These are phyloP conservation scores for Heliconius ethilla DNA, from an alignment of 2,888 invertebrate genomes.

Conservation along the genomic window DNA sequence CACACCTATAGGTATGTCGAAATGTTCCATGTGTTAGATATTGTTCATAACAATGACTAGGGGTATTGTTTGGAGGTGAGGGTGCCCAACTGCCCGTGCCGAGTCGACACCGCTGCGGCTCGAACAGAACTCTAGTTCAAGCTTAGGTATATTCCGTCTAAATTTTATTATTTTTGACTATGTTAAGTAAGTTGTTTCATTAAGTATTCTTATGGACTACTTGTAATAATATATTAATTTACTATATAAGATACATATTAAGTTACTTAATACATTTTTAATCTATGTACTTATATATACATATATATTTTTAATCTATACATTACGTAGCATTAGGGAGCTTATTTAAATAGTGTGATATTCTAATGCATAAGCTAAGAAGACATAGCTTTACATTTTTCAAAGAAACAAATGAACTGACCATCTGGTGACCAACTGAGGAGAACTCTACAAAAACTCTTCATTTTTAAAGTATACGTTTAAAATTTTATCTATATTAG, in stretches of 20 bases:
- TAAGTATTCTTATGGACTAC: background rate
- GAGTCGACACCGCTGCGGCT: slow-evolving; percentile 29
- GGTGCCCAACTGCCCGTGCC: slow-evolving; percentile 28
- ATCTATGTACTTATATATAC: background rate
- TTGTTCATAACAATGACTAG: slow-evolving; percentile 62
- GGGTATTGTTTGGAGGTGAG: slow-evolving; percentile 45
- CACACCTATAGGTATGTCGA: slow-evolving; percentile 74
- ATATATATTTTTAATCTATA: background rate
- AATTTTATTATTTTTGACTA: background rate
- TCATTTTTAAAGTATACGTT: background rate
- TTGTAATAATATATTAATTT: background rate
- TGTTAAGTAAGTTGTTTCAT: background rate
- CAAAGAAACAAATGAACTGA: slow-evolving; percentile 55
- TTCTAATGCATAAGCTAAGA: background rate
- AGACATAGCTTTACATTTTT: slow-evolving; percentile 3
- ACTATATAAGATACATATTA: no score
- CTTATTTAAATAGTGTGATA: background rate
- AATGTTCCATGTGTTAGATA: slow-evolving; percentile 62
- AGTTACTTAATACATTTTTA: background rate
- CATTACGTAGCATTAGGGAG: background rate
- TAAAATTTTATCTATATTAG: background rate
- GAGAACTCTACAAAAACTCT: slow-evolving; percentile 42
- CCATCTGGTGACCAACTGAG: slow-evolving; percentile 77
- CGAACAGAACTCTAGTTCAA: slow-evolving; percentile 12
- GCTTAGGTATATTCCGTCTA: background rate